Evolutionary conservation across 2,113 vertebrate species (phyloP).

Genomic region (Hirundichthys speculiger): DNA sequence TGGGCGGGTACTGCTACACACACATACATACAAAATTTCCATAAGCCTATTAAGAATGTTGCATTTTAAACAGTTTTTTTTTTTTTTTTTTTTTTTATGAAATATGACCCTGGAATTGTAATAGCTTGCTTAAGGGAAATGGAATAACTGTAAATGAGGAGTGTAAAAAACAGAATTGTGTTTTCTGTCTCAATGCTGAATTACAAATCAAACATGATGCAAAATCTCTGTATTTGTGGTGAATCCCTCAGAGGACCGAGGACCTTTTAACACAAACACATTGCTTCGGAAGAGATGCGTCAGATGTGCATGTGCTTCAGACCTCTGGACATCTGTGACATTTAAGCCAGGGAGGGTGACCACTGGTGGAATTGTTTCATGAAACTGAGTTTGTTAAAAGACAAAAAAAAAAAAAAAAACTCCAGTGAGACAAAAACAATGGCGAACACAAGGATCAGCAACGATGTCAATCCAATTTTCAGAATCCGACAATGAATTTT

Average conservation of each 20-base stretch:
- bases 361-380: too few relatives aligned
- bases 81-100: too few relatives aligned
- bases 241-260: conserved; percentile 30
- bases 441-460: too few relatives aligned
- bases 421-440: too few relatives aligned
- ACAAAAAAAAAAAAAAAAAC: too few relatives aligned
- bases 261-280: conserved; percentile 4
- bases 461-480: too few relatives aligned
- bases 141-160: conserved; percentile 51
- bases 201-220: conserved; percentile 61
- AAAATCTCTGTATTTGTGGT: conserved; percentile 45
- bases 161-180: conserved; percentile 33
- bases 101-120: conserved; percentile 64
- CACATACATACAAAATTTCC: conserved; percentile 38
- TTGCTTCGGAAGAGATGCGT: background rate
- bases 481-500: too few relatives aligned
- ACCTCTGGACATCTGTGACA: too few relatives aligned
- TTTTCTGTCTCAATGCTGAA: conserved; percentile 55
- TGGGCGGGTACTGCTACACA: conserved; percentile 9
- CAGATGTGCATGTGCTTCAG: background rate
- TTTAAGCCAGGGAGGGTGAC: too few relatives aligned
- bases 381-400: too few relatives aligned
- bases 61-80: conserved; percentile 61
- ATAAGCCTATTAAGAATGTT: conserved; percentile 62
- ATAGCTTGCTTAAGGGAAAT: conserved; percentile 55